Conservation (phyloP, 2,888 invertebrate genomes). For the Sycophila texana region DNA sequence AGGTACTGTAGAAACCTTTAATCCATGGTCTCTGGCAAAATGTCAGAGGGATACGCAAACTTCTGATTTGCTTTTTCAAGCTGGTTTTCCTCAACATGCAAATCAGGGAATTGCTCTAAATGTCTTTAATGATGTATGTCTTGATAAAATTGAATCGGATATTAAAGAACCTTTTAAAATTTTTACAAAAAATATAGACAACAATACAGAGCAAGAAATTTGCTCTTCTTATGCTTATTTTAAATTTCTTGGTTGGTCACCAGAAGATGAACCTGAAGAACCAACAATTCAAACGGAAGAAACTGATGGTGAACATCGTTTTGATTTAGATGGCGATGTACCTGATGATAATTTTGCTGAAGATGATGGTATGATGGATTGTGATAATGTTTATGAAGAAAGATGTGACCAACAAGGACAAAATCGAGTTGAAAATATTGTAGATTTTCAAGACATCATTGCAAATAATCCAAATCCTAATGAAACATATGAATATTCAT, state of each 20-base stretch:
- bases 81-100: conserved; percentile 63
- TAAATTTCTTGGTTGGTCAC: conserved; percentile 80
- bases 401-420: conserved; percentile 51
- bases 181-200: conserved; percentile 24
- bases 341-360: conserved; percentile 57
- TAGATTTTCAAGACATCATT: conserved; percentile 63
- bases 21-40: conserved; percentile 52
- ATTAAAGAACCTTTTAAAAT: conserved; percentile 27
- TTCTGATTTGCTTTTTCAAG: conserved; percentile 66
- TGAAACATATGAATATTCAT: conserved; percentile 66
- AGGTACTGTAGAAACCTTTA: conserved; percentile 60
- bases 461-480: conserved; percentile 50
- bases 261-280: conserved; percentile 74
- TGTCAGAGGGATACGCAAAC: conserved; percentile 65
- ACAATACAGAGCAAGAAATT: conserved; percentile 74
- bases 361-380: conserved; percentile 54
- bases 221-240: conserved; percentile 81
- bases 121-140: conserved; percentile 63
- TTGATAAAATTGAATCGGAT: conserved; percentile 59
- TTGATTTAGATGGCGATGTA: conserved; percentile 68
- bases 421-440: conserved; percentile 61
- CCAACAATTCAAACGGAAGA: conserved; percentile 40
- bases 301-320: conserved; percentile 60
- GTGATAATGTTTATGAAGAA: conserved; percentile 56
- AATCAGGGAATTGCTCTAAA: conserved; percentile 61